Base-by-base conservation (phyloP, 1,140 invertebrate species). In the Ectropis grisescens region DNA sequence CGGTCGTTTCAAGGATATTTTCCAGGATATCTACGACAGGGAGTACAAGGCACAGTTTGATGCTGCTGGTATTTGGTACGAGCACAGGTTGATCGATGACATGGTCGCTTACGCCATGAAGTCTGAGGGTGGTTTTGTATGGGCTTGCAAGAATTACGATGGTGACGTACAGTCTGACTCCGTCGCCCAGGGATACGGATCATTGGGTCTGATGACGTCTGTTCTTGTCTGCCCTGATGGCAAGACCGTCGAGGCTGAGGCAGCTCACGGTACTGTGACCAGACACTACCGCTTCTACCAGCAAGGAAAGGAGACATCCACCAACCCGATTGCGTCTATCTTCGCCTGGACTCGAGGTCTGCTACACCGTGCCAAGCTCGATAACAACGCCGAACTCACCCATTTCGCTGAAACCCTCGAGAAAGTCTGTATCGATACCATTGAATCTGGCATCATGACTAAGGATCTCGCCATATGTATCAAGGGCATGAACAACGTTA, bases 71-170 rank as follows among this genome's bases (percentile, higher is more conserved):
- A 91, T 98, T 37, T 98, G 95, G 95, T 99, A 99, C 67, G 97
- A 98, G 58, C 97, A 99, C 80, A 88, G 98, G 31, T 82, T 99
- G 12, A 99, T 99, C 72, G 98, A 99, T 76, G 97, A 99, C 61
- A 99, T 99, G 97, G 97, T 99, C 2, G 98, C 98, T 9, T 97
- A 98, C 70, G 90, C 91, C 3, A 95, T 99, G 93, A 99, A 99
- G 78, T 96, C 95, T 1, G 93, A 97, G 47, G 98, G 98, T 51
- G 97, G 97, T 33, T 99, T 98, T 84, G 96, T 99, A 0, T 99
- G 98, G 97, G 96, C 97, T 11, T 94, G 97, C 82, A 99, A 99
- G 75, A 99, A 99, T 72, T 99, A 99, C 69, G 98, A 99, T 71
- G 98, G 98, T 19, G 98, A 99, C 84, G 98, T 99, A 0, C 97